Conservation (phyloP, 2,797 vertebrate genomes). For the Chromis chromis region DNA sequence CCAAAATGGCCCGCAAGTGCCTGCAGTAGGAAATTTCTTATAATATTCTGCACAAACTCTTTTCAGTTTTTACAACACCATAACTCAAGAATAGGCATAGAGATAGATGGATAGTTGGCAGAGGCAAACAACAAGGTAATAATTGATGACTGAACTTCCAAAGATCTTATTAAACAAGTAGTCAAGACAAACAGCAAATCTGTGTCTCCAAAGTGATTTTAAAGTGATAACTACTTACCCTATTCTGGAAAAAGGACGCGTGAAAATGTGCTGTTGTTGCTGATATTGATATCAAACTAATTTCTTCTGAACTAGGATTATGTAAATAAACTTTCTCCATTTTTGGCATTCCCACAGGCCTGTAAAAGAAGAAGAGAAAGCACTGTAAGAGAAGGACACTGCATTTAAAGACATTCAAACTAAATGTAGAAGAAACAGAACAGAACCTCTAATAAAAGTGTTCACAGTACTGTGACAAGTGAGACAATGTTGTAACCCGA, state of each 20-base stretch:
- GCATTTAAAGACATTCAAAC: background rate
- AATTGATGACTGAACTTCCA: background rate
- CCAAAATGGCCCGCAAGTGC: too few species aligned
- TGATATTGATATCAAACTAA: conserved; percentile 99
- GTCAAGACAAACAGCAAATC: background rate
- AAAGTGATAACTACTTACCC: conserved; percentile 88
- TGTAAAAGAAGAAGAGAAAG: conserved; percentile 72
- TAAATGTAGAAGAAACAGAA: background rate
- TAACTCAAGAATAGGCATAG: too few species aligned
- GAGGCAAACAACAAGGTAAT: too few species aligned
- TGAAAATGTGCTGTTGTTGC: conserved; percentile 99
- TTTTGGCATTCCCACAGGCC: conserved; percentile 99
- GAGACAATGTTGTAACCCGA: background rate
- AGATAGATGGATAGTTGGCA: too few species aligned
- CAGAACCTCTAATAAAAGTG: background rate
- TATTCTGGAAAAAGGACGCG: conserved; percentile 99
- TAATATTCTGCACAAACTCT: too few species aligned
- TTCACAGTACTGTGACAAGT: background rate
- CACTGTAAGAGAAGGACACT: background rate
- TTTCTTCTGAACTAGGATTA: conserved; percentile 99
- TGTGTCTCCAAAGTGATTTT: background rate
- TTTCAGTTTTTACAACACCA: too few species aligned
- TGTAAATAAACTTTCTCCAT: conserved; percentile 99
- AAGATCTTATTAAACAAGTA: background rate
- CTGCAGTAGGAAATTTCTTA: too few species aligned